Evolutionary conservation across 2,888 invertebrate species (phyloP).

Genomic region (Odontothrips loti): DNA sequence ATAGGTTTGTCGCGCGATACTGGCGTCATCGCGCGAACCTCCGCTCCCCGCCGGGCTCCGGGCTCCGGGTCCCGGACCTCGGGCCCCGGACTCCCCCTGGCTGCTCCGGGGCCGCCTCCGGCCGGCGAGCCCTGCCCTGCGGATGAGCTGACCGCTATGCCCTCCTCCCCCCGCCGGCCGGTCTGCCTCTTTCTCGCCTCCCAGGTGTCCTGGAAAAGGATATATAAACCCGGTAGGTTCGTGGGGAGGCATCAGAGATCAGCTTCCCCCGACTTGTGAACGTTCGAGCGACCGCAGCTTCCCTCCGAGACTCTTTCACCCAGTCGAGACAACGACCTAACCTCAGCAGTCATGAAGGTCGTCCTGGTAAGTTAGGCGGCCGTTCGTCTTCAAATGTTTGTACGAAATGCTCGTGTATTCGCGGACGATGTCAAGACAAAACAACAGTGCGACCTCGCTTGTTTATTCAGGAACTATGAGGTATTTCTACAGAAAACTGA

Average conservation of each 20-base stretch:
- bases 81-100: background rate
- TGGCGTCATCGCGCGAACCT: background rate
- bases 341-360: background rate
- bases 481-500: too few species aligned
- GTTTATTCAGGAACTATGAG: too few species aligned
- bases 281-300: background rate
- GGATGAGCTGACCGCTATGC: background rate
- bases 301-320: background rate
- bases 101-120: background rate
- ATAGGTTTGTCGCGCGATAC: too few species aligned
- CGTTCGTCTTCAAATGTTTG: too few species aligned
- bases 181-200: background rate
- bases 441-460: too few species aligned
- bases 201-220: background rate
- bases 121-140: background rate
- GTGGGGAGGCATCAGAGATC: background rate
- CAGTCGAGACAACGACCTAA: background rate
- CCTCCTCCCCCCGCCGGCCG: background rate
- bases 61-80: background rate
- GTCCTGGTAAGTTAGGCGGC: background rate
- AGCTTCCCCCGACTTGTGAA: background rate
- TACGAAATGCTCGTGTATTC: too few species aligned
- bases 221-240: constrained; percentile 9
- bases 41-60: background rate
- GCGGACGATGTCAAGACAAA: too few species aligned